Conservation (phyloP, 2,113 vertebrate species). For the Lethenteron reissneri region DNA sequence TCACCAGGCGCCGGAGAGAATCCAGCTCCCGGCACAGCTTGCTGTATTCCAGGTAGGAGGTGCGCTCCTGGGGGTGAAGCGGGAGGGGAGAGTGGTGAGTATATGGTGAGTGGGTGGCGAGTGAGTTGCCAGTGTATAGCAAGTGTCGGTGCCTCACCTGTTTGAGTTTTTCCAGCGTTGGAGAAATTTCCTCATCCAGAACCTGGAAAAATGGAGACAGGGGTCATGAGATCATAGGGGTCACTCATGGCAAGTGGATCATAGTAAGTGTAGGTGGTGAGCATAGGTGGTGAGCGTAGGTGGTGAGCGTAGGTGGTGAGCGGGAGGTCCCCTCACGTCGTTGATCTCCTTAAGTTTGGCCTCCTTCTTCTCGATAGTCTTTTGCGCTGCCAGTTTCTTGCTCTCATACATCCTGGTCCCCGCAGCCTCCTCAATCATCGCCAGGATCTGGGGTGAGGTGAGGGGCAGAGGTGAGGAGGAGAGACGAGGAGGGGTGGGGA, state of each 20-base stretch:
- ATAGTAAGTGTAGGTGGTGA: too few species aligned
- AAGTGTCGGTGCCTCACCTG: constrained; percentile 28
- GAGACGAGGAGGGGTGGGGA: not conserved
- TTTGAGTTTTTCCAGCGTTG: constrained; percentile 61
- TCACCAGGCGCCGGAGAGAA: constrained; percentile 39
- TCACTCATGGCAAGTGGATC: too few species aligned
- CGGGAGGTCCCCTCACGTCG: constrained; percentile 24
- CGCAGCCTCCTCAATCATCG: constrained; percentile 87
- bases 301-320: too few species aligned
- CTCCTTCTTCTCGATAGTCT: constrained; percentile 86
- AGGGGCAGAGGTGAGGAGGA: not conserved
- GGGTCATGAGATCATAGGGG: too few species aligned
- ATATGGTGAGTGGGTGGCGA: too few species aligned
- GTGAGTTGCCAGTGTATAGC: too few species aligned
- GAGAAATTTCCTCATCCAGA: constrained; percentile 69
- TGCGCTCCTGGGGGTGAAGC: constrained; percentile 31
- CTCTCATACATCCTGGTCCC: constrained; percentile 87
- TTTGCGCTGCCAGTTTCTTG: constrained; percentile 62
- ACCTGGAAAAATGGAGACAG: constrained; percentile 28
- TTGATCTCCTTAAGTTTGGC: constrained; percentile 55
- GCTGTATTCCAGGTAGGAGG: constrained; percentile 67
- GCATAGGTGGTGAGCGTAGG: too few species aligned
- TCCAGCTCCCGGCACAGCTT: constrained; percentile 52
- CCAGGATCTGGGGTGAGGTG: constrained; percentile 39
- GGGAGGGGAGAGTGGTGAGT: too few species aligned